Evolutionary conservation across 2,113 vertebrate genomes (phyloP).

Genomic region (Strix aluco): DNA sequence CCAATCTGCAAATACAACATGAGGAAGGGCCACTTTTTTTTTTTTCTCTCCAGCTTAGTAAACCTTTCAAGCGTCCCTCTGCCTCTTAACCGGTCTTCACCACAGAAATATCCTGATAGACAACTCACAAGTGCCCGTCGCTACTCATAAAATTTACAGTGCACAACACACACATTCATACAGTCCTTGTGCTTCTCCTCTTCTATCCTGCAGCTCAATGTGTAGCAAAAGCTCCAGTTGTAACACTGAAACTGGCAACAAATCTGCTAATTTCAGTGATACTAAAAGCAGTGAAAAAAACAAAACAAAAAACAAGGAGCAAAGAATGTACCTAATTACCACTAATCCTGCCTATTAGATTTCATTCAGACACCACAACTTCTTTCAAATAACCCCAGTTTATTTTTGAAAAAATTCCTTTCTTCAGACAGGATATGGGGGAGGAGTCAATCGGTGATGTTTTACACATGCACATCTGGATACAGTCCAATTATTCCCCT

Average conservation of each 20-base stretch:
- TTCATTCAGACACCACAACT: slow-evolving; percentile 70
- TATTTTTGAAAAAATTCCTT: slow-evolving; percentile 73
- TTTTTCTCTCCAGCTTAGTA: background rate
- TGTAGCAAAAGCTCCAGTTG: background rate
- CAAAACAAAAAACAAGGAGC: background rate
- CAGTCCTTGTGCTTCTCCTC: background rate
- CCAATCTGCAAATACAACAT: background rate
- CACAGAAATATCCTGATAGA: background rate
- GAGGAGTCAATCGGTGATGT: slow-evolving; percentile 76
- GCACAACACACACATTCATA: background rate
- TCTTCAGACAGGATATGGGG: slow-evolving; percentile 77
- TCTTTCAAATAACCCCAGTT: slow-evolving; percentile 75
- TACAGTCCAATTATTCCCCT: slow-evolving; percentile 75
- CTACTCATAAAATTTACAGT: background rate
- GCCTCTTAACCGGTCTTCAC: background rate
- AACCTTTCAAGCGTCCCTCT: background rate
- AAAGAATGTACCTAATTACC: slow-evolving; percentile 50
- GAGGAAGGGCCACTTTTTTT: background rate
- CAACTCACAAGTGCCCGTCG: background rate
- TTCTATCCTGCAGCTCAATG: background rate
- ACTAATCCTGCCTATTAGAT: slow-evolving; percentile 59
- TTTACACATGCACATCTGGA: slow-evolving; percentile 82
- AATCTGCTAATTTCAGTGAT: slow-evolving; percentile 6
- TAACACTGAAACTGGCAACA: background rate
- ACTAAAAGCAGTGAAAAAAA: background rate